These are phyloP conservation scores for Diplogasteroides magnus DNA, from an alignment of 1,140 invertebrate species.

Conservation along the genomic window DNA sequence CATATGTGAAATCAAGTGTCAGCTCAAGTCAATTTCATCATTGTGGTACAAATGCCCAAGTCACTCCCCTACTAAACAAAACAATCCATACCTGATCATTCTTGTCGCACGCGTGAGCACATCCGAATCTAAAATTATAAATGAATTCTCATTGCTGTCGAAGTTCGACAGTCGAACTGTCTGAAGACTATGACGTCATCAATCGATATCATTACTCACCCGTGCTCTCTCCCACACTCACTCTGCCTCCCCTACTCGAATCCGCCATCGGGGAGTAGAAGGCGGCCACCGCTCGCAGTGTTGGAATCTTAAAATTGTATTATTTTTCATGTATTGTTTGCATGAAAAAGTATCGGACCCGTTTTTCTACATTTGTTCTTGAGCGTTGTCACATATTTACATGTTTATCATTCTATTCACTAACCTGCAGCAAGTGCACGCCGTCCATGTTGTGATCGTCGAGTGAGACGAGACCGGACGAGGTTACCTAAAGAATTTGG, in stretches of 20 bases:
- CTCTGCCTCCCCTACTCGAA: constrained; percentile 34
- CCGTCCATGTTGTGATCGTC: constrained; percentile 29
- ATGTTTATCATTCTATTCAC: constrained; percentile 39
- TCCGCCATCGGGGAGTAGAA: constrained; percentile 53
- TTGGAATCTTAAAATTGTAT: no score
- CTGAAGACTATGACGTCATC: no score
- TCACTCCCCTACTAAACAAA: no score
- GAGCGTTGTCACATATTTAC: no score
- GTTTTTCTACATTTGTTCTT: no score
- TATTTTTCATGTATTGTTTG: no score
- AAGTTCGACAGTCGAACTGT: not conserved
- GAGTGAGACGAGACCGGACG: constrained; percentile 46
- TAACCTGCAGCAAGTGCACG: constrained; percentile 39
- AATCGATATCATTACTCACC: constrained; percentile 21
- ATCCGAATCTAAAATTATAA: constrained; percentile 28
- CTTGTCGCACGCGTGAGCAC: constrained; percentile 36
- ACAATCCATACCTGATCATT: constrained; percentile 1
- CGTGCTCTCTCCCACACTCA: constrained; percentile 43
- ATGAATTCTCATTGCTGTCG: not conserved
- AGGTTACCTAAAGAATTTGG: constrained; percentile 48
- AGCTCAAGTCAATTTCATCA: no score
- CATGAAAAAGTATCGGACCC: no score
- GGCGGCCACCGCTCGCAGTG: constrained; percentile 49
- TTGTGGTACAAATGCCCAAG: no score
- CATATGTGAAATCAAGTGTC: no score